Conservation (phyloP, 1,140 invertebrate genomes). For the Heliconius melpomene region DNA sequence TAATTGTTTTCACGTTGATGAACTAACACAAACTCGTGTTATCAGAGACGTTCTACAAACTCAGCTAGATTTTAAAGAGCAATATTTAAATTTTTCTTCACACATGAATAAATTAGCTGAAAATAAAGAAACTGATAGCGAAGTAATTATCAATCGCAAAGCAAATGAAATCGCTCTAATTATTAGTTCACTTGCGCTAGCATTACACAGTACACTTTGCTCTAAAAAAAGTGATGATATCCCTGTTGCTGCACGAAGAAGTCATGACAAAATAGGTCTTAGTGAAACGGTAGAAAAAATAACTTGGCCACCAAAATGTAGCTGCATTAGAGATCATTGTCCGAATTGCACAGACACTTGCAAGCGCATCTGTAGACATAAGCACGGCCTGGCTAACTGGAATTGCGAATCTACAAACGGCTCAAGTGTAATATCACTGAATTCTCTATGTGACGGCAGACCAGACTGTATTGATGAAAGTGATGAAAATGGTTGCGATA, state of each 20-base stretch:
- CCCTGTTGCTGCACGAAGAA: conserved; percentile 35
- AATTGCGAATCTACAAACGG: conserved; percentile 53
- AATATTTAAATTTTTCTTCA: conserved; percentile 35
- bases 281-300: conserved; percentile 34
- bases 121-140: conserved; percentile 26
- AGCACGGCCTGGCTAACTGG: conserved; percentile 52
- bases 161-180: conserved; percentile 48
- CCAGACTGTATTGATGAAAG: conserved; percentile 66
- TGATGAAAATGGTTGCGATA: conserved; percentile 57
- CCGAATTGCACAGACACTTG: conserved; percentile 51
- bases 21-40: conserved; percentile 28
- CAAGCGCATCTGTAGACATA: conserved; percentile 59
- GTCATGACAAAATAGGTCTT: conserved; percentile 37
- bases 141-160: conserved; percentile 30
- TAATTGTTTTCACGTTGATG: conserved; percentile 42
- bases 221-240: conserved; percentile 27
- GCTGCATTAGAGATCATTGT: conserved; percentile 50
- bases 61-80: conserved; percentile 48
- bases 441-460: conserved; percentile 67
- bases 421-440: conserved; percentile 46
- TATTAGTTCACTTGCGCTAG: conserved; percentile 48
- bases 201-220: conserved; percentile 51
- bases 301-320: conserved; percentile 47
- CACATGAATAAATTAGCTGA: conserved; percentile 16
- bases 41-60: conserved; percentile 44